Evolutionary conservation across 2,888 invertebrate genomes (phyloP).

Genomic region (Bellardia pandia): DNA sequence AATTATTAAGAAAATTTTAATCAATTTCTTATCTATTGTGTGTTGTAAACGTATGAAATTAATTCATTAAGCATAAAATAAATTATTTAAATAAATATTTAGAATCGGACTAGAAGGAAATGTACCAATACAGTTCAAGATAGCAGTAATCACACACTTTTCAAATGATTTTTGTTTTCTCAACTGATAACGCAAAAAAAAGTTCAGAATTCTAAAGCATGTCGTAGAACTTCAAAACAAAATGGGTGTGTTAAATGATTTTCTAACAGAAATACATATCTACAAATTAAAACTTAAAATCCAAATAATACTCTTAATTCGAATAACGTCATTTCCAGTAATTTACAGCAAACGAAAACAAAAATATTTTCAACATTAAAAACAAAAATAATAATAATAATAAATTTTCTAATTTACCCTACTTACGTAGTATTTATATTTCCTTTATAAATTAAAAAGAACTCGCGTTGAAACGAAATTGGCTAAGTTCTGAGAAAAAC

Average conservation of each 20-base stretch:
- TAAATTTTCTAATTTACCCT: neutral
- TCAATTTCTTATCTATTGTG: neutral
- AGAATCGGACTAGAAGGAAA: neutral
- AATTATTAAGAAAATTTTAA: neutral
- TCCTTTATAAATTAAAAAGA: neutral
- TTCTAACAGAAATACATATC: neutral
- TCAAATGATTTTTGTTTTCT: neutral
- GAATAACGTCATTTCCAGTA: neutral
- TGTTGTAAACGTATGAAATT: neutral
- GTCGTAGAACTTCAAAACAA: neutral
- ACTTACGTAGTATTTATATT: no score
- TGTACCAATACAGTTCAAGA: neutral
- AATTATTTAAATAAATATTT: neutral
- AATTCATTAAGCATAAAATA: neutral
- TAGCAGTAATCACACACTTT: neutral
- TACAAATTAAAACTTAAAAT: neutral
- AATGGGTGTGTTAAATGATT: neutral
- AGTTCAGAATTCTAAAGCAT: constrained; percentile 3
- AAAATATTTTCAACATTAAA: neutral
- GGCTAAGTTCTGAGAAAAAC: neutral
- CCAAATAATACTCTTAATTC: neutral
- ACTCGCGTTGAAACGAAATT: neutral
- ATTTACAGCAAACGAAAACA: neutral
- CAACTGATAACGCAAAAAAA: constrained; percentile 16
- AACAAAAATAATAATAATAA: neutral